Base-by-base conservation (phyloP, 1,140 invertebrate species). In the Neodiprion pinetum region DNA sequence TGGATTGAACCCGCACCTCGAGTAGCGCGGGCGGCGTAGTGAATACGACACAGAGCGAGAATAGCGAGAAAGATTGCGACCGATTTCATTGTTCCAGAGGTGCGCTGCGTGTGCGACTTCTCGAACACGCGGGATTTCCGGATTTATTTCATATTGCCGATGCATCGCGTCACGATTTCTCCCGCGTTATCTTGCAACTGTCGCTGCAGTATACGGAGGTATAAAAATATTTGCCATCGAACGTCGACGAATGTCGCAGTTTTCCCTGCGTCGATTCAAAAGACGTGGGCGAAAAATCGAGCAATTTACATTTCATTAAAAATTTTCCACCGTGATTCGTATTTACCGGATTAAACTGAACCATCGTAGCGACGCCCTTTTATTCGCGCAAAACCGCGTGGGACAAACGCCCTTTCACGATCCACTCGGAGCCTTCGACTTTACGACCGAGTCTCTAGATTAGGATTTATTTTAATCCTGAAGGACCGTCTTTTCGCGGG, bases 401-500 rank as follows among this genome's bases (percentile, higher is more conserved):
- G n/a, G n/a, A 61, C 53, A 12, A 61, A 61, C 53, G n/a, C 53
- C 53, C n/a, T 61, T 17, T 61, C 53, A 17, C n/a, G 53, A 14
- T 61, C 53, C 53, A 61, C 53, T 61, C 53, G 11, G 11, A 4
- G 53, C 53, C 7, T 17, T 61, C n/a, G 53, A 61, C 53, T 61
- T 61, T 61, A 61, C 53, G 53, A 61, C 53, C 53, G 11, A 17
- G n/a, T 12, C 5, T 40, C 53, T 61, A 61, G 53, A 61, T 61
- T 61, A 61, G 53, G 53, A 61, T 61, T 61, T 61, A 61, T 61
- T 61, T 61, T 61, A 61, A 61, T 61, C 53, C 7, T 8, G n/a
- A 61, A 61, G 53, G 53, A 61, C 53, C 53, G 53, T 61, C n/a
- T 61, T 61, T 61, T 17, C 53, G 53, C 11, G 53, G n/a, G 53